A percentile compares a stretch with the other conserved stretches of the same genome.
These are phyloP conservation scores for Belonocnema kinseyi DNA, from an alignment of 1,140 invertebrate species.

Conservation along the genomic window DNA sequence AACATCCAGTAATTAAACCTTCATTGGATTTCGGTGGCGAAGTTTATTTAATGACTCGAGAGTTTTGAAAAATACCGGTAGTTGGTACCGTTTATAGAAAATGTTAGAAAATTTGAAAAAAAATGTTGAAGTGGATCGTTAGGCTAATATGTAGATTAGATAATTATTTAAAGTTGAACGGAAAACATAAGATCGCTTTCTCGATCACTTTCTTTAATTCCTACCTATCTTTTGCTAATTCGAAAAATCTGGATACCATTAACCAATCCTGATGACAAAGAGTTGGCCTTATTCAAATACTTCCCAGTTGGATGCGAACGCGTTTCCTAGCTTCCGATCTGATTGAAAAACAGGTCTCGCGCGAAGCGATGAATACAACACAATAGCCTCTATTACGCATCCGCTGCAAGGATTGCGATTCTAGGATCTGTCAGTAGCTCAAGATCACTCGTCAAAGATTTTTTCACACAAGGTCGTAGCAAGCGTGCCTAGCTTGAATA, in stretches of 20 bases:
- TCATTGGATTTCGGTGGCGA: too few relatives aligned
- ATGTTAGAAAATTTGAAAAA: too few relatives aligned
- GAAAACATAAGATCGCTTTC: neutral
- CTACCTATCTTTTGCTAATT: neutral
- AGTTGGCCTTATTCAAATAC: neutral
- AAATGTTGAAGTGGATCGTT: too few relatives aligned
- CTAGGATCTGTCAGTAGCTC: slow-evolving; percentile 46
- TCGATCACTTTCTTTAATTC: slow-evolving; percentile 11
- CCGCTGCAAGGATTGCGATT: slow-evolving; percentile 12
- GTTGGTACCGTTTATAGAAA: too few relatives aligned
- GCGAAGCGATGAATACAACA: slow-evolving; percentile 13
- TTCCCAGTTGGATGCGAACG: slow-evolving; percentile 14
- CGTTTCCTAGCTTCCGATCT: neutral
- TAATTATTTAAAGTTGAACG: neutral
- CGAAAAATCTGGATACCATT: neutral
- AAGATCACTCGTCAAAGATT: slow-evolving; percentile 53
- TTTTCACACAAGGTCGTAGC: slow-evolving; percentile 63
- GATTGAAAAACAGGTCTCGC: slow-evolving; percentile 17
- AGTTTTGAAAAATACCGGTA: too few relatives aligned
- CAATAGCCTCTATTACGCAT: slow-evolving; percentile 2
- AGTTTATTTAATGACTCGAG: too few relatives aligned
- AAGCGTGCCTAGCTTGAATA: slow-evolving; percentile 57
- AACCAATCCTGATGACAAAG: neutral
- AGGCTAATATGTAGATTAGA: too few relatives aligned
- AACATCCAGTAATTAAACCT: neutral